Percentiles rank a stretch among this genome's conserved stretches.
Conservation (phyloP, 2,888 invertebrate species). For the Drosophila diplacantha region DNA sequence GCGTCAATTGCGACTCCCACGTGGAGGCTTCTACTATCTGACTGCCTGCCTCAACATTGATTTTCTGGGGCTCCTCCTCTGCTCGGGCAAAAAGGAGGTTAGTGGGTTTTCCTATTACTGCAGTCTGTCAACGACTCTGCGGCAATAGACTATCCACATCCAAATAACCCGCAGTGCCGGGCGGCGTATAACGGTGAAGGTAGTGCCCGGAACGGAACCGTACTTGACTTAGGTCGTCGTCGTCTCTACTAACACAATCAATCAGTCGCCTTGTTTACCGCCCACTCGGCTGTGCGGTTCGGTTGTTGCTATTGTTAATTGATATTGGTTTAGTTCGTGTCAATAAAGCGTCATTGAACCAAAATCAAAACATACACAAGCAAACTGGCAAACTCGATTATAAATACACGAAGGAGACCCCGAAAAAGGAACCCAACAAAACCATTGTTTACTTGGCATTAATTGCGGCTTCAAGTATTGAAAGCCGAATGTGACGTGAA, state of each 20-base stretch:
- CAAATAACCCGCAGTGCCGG: slow-evolving; percentile 1
- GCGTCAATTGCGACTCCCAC: slow-evolving; percentile 30
- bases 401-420: slow-evolving; percentile 7
- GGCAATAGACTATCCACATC: slow-evolving; percentile 19
- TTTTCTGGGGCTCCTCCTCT: slow-evolving; percentile 43
- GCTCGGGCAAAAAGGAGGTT: slow-evolving; percentile 36
- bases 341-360: slow-evolving; percentile 55
- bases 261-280: slow-evolving; percentile 59
- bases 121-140: slow-evolving; percentile 44
- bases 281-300: slow-evolving; percentile 25
- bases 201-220: slow-evolving; percentile 35
- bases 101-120: slow-evolving; percentile 35
- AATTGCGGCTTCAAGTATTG: slow-evolving; percentile 30
- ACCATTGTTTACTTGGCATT: slow-evolving; percentile 30
- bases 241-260: slow-evolving; percentile 54
- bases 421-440: slow-evolving; percentile 18
- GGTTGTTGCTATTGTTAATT: slow-evolving; percentile 58
- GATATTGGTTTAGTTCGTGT: slow-evolving; percentile 51
- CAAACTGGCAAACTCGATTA: slow-evolving; percentile 8
- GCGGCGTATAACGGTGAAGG: slow-evolving; percentile 39
- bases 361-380: slow-evolving; percentile 28
- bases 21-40: slow-evolving; percentile 22
- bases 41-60: slow-evolving; percentile 49
- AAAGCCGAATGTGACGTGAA: slow-evolving; percentile 26
- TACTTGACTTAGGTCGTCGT: slow-evolving; percentile 53